Evolutionary conservation across 2,113 vertebrate genomes (phyloP), one percentile per base, ranked within the genome.

Genomic region (Orthonyx spaldingii): DNA sequence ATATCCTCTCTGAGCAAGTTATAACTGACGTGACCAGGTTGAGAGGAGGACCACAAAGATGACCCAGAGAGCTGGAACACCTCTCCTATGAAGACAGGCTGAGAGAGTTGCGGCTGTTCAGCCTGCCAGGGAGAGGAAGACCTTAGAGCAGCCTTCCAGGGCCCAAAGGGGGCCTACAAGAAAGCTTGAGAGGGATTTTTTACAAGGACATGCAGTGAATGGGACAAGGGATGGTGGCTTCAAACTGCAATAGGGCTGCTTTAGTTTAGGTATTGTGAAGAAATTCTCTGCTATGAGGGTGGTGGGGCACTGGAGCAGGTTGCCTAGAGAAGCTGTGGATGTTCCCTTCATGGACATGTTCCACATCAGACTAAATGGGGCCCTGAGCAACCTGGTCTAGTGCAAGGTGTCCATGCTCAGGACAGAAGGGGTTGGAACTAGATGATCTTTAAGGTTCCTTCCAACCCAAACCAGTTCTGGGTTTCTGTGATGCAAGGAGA

Each of bases 261-360:
- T 69, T 69, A 27, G 23, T 39, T 74, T 24, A 24, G n/a, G 27
- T 83, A 16, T 13, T 32, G 35, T 46, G 16, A 35, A 55, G 30
- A 77, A 61, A 32, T 49, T 56, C 12, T 77, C 35, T 42, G 0
- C 26, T 33, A 0, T 63, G 42, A 49, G 32, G 21, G 6, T 56
- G 41, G 10, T 28, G 35, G 69, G 41, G 15, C 27, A 23, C 15
- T 63, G 64, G 35, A 42, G 11, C 27, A 50, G 22, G 35, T 37
- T 70, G 10, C 26, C 41, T 13, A 13, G 56, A 60, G 52, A 61
- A 42, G 12, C 8, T 42, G 22, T 55, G 41, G 18, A 7, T 76
- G 26, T 68, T 83, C 41, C 10, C 9, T 49, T 55, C 13, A 2
- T 69, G 35, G 22, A 56, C 0, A 0, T 49, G 11, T 56, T 77